A percentile compares a stretch with the other conserved stretches of the same genome.
phyloP scores from a whole-genome alignment of 2,113 vertebrate genomes.

The Bucco capensis region DNA sequence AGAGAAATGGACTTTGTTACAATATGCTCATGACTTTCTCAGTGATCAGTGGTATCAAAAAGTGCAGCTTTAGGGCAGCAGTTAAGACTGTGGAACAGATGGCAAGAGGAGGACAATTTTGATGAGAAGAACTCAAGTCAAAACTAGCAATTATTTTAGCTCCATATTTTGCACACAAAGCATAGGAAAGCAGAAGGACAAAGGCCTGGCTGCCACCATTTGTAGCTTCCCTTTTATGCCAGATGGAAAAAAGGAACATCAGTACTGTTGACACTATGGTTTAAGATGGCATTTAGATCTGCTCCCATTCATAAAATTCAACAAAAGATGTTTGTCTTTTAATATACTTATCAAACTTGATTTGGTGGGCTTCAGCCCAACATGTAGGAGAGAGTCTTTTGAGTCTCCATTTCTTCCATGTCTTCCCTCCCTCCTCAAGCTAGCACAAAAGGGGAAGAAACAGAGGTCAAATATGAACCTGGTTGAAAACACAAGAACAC shows the following conservation, averaged over 20 bases:
- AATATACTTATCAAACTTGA: neutral
- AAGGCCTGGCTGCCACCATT: constrained; percentile 21
- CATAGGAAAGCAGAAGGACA: constrained; percentile 20
- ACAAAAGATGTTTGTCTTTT: neutral
- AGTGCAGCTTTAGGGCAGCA: neutral
- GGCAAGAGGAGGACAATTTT: neutral
- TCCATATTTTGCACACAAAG: neutral
- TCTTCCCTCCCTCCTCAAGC: neutral
- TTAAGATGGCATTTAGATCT: neutral
- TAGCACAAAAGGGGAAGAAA: neutral
- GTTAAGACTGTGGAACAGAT: neutral
- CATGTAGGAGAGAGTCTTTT: neutral
- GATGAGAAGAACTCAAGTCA: neutral
- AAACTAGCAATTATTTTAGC: neutral
- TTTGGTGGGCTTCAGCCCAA: neutral
- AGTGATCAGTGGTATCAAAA: neutral
- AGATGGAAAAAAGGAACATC: neutral
- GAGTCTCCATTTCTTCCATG: neutral
- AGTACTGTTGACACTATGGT: neutral
- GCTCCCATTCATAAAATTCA: neutral
- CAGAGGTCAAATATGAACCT: neutral
- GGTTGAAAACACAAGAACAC: neutral
- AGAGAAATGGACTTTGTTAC: neutral
- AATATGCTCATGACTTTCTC: neutral
- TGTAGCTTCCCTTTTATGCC: neutral